phyloP scores from a whole-genome alignment of 1,140 invertebrate genomes.

The Listronotus oregonensis region DNA sequence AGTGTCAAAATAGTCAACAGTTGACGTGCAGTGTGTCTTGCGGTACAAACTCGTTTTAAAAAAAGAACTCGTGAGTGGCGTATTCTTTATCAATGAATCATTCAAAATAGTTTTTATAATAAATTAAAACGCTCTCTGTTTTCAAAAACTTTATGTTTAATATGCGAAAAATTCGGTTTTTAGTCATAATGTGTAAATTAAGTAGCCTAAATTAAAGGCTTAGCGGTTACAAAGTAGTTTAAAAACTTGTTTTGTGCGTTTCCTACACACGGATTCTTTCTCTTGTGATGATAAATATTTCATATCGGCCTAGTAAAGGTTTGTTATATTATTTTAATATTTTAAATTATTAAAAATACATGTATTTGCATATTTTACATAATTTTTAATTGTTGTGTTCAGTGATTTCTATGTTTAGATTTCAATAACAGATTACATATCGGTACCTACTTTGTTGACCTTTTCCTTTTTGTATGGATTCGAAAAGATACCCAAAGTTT shows the following conservation, averaged over 20 bases:
- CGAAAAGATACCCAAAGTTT: no score
- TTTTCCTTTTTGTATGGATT: no score
- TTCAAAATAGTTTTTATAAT: no score
- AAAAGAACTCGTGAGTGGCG: conserved; percentile 2
- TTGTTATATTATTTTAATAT: conserved; percentile 10
- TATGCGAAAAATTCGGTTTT: not conserved
- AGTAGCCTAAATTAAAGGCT: not conserved
- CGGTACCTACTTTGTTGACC: no score
- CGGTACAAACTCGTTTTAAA: not conserved
- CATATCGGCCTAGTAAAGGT: conserved; percentile 9
- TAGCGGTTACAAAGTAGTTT: conserved; percentile 19
- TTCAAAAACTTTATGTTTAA: not conserved
- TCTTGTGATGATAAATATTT: conserved; percentile 30
- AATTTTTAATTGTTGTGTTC: no score
- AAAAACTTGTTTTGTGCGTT: conserved; percentile 25
- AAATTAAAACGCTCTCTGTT: no score
- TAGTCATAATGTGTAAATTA: not conserved
- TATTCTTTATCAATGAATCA: not conserved
- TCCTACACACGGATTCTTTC: conserved; percentile 29
- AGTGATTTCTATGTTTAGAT: no score
- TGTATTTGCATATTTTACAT: no score
- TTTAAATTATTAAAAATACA: no score
- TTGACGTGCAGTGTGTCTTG: conserved; percentile 12
- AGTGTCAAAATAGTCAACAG: conserved; percentile 28
- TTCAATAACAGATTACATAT: no score